Conservation (phyloP, 1,140 invertebrate genomes). For the Mizuhopecten yessoensis region DNA sequence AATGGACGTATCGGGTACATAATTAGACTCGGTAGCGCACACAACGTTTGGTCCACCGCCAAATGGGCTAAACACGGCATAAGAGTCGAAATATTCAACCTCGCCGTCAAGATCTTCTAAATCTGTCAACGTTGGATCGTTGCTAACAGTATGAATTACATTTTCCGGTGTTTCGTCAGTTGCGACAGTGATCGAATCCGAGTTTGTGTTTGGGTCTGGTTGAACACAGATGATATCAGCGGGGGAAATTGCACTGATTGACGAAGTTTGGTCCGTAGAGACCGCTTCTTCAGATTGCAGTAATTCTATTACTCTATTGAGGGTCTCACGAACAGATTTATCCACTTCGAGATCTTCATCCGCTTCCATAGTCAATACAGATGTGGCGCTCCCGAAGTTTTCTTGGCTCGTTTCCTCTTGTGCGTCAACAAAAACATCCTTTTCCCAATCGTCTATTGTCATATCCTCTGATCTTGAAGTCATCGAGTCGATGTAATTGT, state of each 20-base stretch:
- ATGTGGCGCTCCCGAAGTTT: not conserved
- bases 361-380: not conserved
- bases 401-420: not conserved
- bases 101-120: not conserved
- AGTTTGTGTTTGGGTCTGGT: not conserved
- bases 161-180: too few relatives aligned
- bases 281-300: not conserved
- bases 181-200: not conserved
- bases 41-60: not conserved
- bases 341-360: not conserved
- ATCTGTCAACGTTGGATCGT: not conserved
- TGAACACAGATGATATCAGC: not conserved
- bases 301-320: not conserved
- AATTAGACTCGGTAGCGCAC: not conserved
- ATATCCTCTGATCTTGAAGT: conserved; percentile 1
- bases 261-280: not conserved
- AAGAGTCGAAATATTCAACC: not conserved
- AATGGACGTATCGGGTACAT: not conserved
- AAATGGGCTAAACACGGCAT: not conserved
- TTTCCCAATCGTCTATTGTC: not conserved
- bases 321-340: not conserved
- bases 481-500: not conserved
- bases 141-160: too few relatives aligned
- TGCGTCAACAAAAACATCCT: not conserved
- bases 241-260: not conserved